Base-by-base conservation (phyloP, 2,888 invertebrate species). In the Argyra leucocephala region DNA sequence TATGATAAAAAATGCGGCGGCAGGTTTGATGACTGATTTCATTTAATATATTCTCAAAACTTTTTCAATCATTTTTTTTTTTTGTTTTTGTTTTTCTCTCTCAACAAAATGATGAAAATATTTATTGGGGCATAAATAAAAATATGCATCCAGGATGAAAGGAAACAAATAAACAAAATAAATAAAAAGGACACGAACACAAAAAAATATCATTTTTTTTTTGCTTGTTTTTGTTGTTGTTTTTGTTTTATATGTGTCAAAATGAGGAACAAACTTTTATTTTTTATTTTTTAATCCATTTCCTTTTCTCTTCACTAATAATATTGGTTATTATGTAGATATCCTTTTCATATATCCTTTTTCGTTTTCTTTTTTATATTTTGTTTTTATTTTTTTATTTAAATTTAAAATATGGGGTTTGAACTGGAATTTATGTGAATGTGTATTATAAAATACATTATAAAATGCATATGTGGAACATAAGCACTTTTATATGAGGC, bases 121-220 rank as follows among this genome's bases (percentile, higher is more conserved):
- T n/a, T 48, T 48, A 48, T 48, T 48, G 48, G 48, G 48, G 48
- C 48, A 48, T 9, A 48, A 48, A 48, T 48, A 48, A 48, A 48
- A 48, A n/a, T 48, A 48, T 48, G 48, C 48, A 48, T n/a, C 12
- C 15, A 18, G n/a, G 48, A 48, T 48, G n/a, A 48, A 18, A 48
- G 6, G 15, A 48, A 48, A 48, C 10, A n/a, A 48, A 48, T 15
- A 48, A 37, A 37, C 5, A 37, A 37, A 37, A 37, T 3, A 37
- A 37, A 37, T 3, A 48, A n/a, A n/a, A 48, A 5, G 10, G n/a
- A n/a, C n/a, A n/a, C n/a, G 31, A 31, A 31, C 3, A 31, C 9
- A 31, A 31, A 6, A 26, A 31, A 31, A 31, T 31, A 1, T 26
- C 7, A 7, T n/a, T 48, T 48, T n/a, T 15, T 48, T 15, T 48